Base-by-base conservation (phyloP, 2,797 vertebrate species). In the Hippocampus kuda region DNA sequence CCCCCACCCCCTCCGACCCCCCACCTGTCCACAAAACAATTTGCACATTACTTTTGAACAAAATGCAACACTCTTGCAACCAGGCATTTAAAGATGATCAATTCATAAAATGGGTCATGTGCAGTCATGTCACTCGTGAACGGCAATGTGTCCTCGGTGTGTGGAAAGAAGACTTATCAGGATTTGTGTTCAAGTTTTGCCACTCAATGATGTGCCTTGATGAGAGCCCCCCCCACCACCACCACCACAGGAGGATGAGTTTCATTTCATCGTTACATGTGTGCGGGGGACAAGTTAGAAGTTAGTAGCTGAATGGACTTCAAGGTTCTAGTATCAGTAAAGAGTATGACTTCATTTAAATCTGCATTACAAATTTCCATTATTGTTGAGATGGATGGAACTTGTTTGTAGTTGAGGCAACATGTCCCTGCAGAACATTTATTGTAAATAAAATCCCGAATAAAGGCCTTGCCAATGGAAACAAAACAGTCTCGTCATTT, bases 171-270 rank as follows among this genome's bases (percentile, higher is more conserved):
- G n/a, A 26, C 27, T 20, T 67, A 51, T 54, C 22, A 27, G 67
- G 7, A 18, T 68, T 57, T 48, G 49, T 62, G 68, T 51, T 22
- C 65, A 70, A 51, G 67, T 49, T 12, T 63, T 56, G 79, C 72
- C 73, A 77, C 69, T 70, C 64, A 81, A 81, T 73, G 68, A 81
- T 88, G 91, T 90, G 90, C 90, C 91, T 92, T 91, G 84, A 87
- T 73, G 73, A 68, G 66, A 81, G 76, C 18, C 48, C 18, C 53
- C 51, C 7, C 13, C n/a, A n/a, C n/a, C n/a, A n/a, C n/a, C 15
- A 34, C 48, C 48, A 7, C 6, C 34, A 38, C 34, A 53, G 51
- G 51, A 56, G 10, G 5, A 51, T 8, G 49, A 51, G 49, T 51
- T 51, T 51, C 18, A 51, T 51, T 51, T 7, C 34, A 38, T 38